These are phyloP conservation scores for Latrodectus hesperus DNA, from an alignment of 2,888 invertebrate genomes.

Conservation along the genomic window DNA sequence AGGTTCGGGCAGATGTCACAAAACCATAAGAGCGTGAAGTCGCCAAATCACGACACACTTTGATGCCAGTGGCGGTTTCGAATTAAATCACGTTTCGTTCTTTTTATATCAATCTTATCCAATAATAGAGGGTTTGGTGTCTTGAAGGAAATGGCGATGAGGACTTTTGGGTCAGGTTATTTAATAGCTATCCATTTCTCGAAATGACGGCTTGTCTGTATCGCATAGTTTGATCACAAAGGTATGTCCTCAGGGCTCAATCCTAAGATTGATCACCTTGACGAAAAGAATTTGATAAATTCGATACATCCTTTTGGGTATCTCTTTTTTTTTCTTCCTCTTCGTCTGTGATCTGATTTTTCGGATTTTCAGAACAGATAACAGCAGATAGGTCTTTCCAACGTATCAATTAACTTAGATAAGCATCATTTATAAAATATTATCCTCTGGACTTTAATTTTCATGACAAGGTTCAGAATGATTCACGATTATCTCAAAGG, in stretches of 20 bases:
- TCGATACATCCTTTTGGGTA: conserved; percentile 32
- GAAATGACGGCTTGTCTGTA: conserved; percentile 21
- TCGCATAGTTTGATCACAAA: background rate
- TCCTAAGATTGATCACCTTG: conserved; percentile 26
- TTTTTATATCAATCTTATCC: conserved; percentile 13
- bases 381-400: too few relatives aligned
- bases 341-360: too few relatives aligned
- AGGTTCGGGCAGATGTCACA: conserved; percentile 37
- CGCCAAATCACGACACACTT: conserved; percentile 19
- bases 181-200: conserved; percentile 32
- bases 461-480: too few relatives aligned
- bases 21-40: conserved; percentile 30
- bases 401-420: too few relatives aligned
- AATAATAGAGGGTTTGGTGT: conserved; percentile 18
- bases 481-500: too few relatives aligned
- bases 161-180: conserved; percentile 31
- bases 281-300: background rate
- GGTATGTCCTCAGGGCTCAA: conserved; percentile 17
- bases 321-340: too few relatives aligned
- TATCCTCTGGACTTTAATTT: too few relatives aligned
- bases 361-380: too few relatives aligned
- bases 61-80: conserved; percentile 26
- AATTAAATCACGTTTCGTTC: conserved; percentile 25
- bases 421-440: too few relatives aligned
- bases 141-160: conserved; percentile 18